Base-by-base conservation (phyloP, 2,888 invertebrate species). In the Platycheirus albimanus region DNA sequence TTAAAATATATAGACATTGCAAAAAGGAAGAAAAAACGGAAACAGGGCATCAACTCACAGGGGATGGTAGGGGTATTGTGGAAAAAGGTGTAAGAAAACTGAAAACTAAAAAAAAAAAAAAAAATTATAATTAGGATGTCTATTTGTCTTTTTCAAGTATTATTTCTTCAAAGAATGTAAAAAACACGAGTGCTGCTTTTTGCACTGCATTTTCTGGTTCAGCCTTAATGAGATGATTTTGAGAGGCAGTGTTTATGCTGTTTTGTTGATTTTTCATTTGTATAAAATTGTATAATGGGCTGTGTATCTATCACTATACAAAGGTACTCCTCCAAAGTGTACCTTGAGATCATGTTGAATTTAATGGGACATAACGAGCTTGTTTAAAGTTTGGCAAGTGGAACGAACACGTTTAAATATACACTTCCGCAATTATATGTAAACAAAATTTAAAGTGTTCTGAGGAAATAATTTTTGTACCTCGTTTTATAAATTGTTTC, bases 241-340 rank as follows among this genome's bases (percentile, higher is more conserved):
- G 58, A 52, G 78, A 41, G 51, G 58, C 51, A 20, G 41, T 49
- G 61, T 72, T 51, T 51, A 51, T 52, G 52, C 61, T 28, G 38
- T 61, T 58, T 77, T 76, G 81, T 81, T 81, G 81, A 70, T 77
- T 77, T 67, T 72, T 72, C 71, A 81, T 81, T 81, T 77, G 66
- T 64, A 51, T 24, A 19, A 72, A 72, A 58, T 66, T 52, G 64
- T 54, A 43, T 70, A 76, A 54, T 52, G 52, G 54, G 28, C 52
- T 47, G 30, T 45, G 24, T 47, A 19, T 54, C 15, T 54, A 19
- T 58, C 17, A n/a, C 28, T 20, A 24, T 19, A 33, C 4, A 49
- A n/a, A 11, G 7, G 41, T 47, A 30, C 41, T 24, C 30, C 30
- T 33, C 13, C 30, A 15, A 28, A 36, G 58, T 45, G 8, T n/a